Percentiles rank a stretch among this genome's conserved stretches.
phyloP scores from a whole-genome alignment of 1,140 invertebrate species.

The Drosophila nikananu region DNA sequence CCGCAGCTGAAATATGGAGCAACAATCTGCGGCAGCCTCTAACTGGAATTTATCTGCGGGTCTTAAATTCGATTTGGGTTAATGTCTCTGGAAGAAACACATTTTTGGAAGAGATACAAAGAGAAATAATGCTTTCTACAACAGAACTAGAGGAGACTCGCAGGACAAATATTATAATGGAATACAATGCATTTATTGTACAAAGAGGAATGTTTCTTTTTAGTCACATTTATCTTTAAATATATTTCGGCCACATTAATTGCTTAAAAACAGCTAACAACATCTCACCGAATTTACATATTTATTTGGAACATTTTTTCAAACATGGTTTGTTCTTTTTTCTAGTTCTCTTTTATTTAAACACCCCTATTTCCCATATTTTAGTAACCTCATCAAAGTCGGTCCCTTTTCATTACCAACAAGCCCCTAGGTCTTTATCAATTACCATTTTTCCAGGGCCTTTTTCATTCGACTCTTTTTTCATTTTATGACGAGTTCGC shows the following conservation, averaged over 20 bases:
- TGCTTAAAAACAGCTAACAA: background rate
- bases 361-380: conserved; percentile 2
- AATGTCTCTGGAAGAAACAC: background rate
- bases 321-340: background rate
- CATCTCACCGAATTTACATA: background rate
- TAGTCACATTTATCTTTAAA: background rate
- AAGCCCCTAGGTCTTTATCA: conserved; percentile 34
- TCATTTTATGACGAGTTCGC: conserved; percentile 3
- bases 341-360: background rate
- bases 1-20: conserved; percentile 27
- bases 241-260: background rate
- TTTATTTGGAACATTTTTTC: background rate
- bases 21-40: conserved; percentile 9
- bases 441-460: conserved; percentile 24
- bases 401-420: conserved; percentile 1
- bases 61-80: conserved; percentile 36
- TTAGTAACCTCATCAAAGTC: conserved; percentile 27
- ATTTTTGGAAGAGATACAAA: background rate
- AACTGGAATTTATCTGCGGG: background rate
- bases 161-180: background rate
- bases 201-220: background rate
- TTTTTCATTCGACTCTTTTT: conserved; percentile 27
- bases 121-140: background rate
- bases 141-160: background rate
- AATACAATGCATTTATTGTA: background rate